Conservation (phyloP, 1,140 invertebrate genomes). For the Drosophila athabasca region DNA sequence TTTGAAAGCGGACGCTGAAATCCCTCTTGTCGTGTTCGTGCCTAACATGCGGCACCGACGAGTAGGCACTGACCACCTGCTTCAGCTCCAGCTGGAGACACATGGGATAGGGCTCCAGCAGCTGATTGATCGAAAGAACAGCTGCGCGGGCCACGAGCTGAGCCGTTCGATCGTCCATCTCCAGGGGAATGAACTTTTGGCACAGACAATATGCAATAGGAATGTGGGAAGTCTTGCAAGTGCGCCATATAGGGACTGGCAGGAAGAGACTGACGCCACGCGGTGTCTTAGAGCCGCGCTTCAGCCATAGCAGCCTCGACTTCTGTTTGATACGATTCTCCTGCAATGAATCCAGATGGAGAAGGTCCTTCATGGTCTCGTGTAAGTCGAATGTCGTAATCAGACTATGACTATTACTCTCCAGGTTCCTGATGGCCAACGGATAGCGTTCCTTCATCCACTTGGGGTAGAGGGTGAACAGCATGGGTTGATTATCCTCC, state of each 20-base stretch:
- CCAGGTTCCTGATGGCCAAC: constrained; percentile 87
- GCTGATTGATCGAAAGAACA: constrained; percentile 23
- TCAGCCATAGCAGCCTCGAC: neutral
- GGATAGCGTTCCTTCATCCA: constrained; percentile 88
- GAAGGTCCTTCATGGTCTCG: constrained; percentile 86
- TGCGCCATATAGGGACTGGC: constrained; percentile 12
- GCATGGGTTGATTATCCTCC: constrained; percentile 93
- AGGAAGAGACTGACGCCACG: constrained; percentile 21
- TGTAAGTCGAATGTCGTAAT: constrained; percentile 92
- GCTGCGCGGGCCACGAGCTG: neutral
- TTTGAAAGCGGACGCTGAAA: neutral
- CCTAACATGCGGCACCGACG: neutral
- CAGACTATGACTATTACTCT: constrained; percentile 88
- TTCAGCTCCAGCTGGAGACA: constrained; percentile 14
- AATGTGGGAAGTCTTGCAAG: constrained; percentile 20
- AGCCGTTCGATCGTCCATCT: neutral
- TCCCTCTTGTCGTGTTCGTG: neutral
- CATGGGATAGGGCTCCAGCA: constrained; percentile 19
- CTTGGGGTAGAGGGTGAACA: constrained; percentile 90
- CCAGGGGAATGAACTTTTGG: constrained; percentile 11
- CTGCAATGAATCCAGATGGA: constrained; percentile 82
- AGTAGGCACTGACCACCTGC: constrained; percentile 22
- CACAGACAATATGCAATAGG: constrained; percentile 14
- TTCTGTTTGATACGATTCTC: constrained; percentile 41
- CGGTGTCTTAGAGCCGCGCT: neutral